Evolutionary conservation across 2,888 invertebrate genomes (phyloP).

Genomic region (Philereme vetulata): DNA sequence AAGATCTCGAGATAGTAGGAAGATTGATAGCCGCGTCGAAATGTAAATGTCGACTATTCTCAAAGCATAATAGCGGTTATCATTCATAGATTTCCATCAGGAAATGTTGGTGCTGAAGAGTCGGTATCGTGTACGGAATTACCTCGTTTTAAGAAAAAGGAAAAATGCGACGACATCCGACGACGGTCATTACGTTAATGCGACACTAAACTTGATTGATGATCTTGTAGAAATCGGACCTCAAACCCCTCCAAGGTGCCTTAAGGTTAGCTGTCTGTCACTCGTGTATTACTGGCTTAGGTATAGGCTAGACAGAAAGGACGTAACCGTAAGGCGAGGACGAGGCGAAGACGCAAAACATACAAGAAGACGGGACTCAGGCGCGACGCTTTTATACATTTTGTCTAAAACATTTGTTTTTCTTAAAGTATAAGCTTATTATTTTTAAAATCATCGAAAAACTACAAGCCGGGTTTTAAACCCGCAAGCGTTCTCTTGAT

Average conservation of each 20-base stretch:
- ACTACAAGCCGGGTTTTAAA: no score
- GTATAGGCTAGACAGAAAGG: not conserved
- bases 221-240: conserved; percentile 44
- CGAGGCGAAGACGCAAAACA: no score
- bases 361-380: no score
- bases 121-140: conserved; percentile 70
- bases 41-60: conserved; percentile 52
- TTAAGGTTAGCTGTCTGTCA: conserved; percentile 29
- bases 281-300: conserved; percentile 18
- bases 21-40: conserved; percentile 63
- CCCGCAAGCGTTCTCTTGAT: no score
- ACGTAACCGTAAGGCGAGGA: no score
- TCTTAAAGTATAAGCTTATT: no score
- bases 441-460: no score
- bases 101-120: conserved; percentile 66
- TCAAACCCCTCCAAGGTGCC: not conserved
- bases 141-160: conserved; percentile 64
- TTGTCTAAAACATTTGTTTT: no score
- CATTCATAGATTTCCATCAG: conserved; percentile 79
- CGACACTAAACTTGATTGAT: conserved; percentile 83
- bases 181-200: conserved; percentile 82
- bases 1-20: conserved; percentile 53
- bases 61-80: conserved; percentile 58
- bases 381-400: no score
- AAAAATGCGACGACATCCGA: conserved; percentile 81